Evolutionary conservation across 2,113 vertebrate species (phyloP).

Genomic region (Sigmodon hispidus): DNA sequence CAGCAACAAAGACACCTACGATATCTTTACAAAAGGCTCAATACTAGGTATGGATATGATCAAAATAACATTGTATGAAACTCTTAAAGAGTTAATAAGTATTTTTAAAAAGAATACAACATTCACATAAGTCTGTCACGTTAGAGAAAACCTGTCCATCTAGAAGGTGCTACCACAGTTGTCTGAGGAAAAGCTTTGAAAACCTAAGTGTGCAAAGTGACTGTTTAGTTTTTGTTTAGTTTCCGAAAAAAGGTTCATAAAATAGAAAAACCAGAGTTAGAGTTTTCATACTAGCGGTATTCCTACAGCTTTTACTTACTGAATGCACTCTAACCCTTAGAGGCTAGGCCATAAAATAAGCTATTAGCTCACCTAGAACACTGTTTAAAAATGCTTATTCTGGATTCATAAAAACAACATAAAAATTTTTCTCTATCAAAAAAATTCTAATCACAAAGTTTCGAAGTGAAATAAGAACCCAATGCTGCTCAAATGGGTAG

Average conservation of each 20-base stretch:
- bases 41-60: not conserved
- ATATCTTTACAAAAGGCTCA: constrained; percentile 20
- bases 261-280: constrained; percentile 30
- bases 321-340: not conserved
- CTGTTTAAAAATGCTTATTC: constrained; percentile 13
- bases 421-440: constrained; percentile 29
- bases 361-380: constrained; percentile 24
- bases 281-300: constrained; percentile 34
- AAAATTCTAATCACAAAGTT: not conserved
- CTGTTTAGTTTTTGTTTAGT: not conserved
- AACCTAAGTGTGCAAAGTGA: constrained; percentile 33
- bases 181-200: constrained; percentile 38
- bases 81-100: not conserved
- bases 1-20: constrained; percentile 5
- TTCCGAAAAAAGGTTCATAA: constrained; percentile 43
- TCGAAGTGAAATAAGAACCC: constrained; percentile 38
- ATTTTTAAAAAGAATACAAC: constrained; percentile 9
- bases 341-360: not conserved
- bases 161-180: constrained; percentile 3
- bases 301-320: constrained; percentile 25
- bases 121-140: constrained; percentile 31
- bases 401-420: constrained; percentile 32
- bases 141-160: constrained; percentile 46
- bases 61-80: not conserved
- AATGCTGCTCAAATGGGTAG: not conserved